phyloP scores from a whole-genome alignment of 2,113 vertebrate species.

The Spea bombifrons region DNA sequence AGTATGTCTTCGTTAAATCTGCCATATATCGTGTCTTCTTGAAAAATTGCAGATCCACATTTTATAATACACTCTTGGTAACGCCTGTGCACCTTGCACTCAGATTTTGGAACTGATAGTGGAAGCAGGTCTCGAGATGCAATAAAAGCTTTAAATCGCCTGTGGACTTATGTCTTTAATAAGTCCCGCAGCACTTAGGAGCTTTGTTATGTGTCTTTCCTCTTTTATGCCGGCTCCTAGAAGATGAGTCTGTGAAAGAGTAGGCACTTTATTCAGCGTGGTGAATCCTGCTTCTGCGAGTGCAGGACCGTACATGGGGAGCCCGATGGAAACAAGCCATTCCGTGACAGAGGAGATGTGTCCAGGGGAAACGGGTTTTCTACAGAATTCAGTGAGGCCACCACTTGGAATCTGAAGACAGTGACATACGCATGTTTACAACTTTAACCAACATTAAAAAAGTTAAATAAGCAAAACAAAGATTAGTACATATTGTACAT shows the following conservation, averaged over 20 bases:
- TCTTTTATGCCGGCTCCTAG: constrained; percentile 85
- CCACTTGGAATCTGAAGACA: constrained; percentile 85
- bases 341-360: constrained; percentile 77
- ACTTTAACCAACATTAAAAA: background rate
- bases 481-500: no score
- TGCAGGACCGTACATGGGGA: constrained; percentile 82
- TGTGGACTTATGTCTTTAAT: constrained; percentile 66
- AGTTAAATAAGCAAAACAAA: no score
- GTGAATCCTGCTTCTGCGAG: constrained; percentile 77
- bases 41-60: background rate
- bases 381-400: constrained; percentile 87
- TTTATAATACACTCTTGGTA: background rate
- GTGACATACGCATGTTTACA: background rate
- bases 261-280: constrained; percentile 78
- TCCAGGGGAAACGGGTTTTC: constrained; percentile 78
- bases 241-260: constrained; percentile 77
- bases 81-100: constrained; percentile 51
- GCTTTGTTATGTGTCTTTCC: constrained; percentile 80
- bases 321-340: constrained; percentile 89
- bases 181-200: constrained; percentile 79
- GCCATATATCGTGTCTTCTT: background rate
- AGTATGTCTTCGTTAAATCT: background rate
- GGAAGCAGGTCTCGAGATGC: constrained; percentile 55
- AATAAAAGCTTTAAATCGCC: constrained; percentile 58
- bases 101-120: constrained; percentile 53